These are phyloP conservation scores for Hemibagrus guttatus DNA, from an alignment of 2,797 vertebrate genomes.

Conservation along the genomic window DNA sequence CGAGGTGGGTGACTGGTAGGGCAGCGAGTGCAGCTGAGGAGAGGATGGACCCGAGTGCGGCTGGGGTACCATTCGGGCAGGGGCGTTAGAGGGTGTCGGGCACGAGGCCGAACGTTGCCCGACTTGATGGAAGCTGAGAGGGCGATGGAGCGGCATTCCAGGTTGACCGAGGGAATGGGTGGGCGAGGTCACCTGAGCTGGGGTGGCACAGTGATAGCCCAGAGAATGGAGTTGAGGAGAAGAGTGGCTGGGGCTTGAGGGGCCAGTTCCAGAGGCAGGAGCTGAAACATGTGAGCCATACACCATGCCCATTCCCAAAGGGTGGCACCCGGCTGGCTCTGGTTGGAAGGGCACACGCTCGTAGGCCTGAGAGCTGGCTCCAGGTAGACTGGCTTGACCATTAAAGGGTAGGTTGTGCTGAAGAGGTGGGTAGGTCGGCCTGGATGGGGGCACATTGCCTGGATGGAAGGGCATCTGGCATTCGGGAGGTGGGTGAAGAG, in stretches of 20 bases:
- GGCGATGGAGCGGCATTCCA: slow-evolving; percentile 81
- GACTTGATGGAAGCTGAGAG: slow-evolving; percentile 82
- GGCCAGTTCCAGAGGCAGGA: slow-evolving; percentile 65
- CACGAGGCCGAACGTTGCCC: slow-evolving; percentile 84
- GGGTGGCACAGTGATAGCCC: slow-evolving; percentile 83
- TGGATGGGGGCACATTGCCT: slow-evolving; percentile 71
- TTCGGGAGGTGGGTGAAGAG: slow-evolving; percentile 83
- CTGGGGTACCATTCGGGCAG: slow-evolving; percentile 81
- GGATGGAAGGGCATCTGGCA: slow-evolving; percentile 91
- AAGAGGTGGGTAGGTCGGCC: slow-evolving; percentile 82
- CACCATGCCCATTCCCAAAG: slow-evolving; percentile 84
- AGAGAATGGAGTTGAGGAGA: slow-evolving; percentile 82
- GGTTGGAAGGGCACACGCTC: slow-evolving; percentile 87
- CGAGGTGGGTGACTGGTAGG: slow-evolving; percentile 89
- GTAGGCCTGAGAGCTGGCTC: slow-evolving; percentile 82
- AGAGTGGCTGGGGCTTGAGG: slow-evolving; percentile 72
- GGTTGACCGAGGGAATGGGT: slow-evolving; percentile 78
- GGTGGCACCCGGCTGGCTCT: slow-evolving; percentile 75
- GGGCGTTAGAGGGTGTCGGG: slow-evolving; percentile 81
- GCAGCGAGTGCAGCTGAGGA: slow-evolving; percentile 87
- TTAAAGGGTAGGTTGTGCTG: slow-evolving; percentile 86
- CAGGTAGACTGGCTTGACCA: slow-evolving; percentile 84
- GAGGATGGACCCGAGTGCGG: slow-evolving; percentile 91
- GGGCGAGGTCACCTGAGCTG: slow-evolving; percentile 76
- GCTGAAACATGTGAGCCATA: slow-evolving; percentile 81